phyloP scores from a whole-genome alignment of 2,888 invertebrate genomes.

The Tetrapedia diversipes region DNA sequence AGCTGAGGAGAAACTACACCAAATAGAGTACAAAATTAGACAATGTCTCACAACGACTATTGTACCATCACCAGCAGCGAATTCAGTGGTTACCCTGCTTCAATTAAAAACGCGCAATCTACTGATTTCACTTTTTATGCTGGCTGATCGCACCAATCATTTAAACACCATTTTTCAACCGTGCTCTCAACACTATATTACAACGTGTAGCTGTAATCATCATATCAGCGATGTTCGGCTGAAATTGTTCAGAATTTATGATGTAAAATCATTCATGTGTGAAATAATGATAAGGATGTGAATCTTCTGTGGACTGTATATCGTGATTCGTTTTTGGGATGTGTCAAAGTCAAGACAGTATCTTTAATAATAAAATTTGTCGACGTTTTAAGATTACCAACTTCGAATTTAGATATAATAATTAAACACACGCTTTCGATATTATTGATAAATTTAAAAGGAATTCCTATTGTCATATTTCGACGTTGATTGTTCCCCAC shows the following conservation, averaged over 20 bases:
- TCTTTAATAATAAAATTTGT: not conserved
- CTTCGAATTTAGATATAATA: not conserved
- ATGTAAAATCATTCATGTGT: not conserved
- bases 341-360: not conserved
- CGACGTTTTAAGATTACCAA: not conserved
- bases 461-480: not conserved
- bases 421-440: too few species aligned
- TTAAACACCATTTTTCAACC: slow-evolving; percentile 5
- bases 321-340: not conserved
- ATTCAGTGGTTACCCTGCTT: slow-evolving; percentile 42
- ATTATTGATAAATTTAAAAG: not conserved
- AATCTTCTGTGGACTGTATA: not conserved
- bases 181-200: slow-evolving; percentile 7
- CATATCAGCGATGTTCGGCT: not conserved
- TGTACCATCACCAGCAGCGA: not conserved
- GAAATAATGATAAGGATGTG: not conserved
- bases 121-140: slow-evolving; percentile 5
- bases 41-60: not conserved
- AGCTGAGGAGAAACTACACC: not conserved
- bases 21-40: slow-evolving; percentile 21
- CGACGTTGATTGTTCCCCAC: not conserved
- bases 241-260: not conserved
- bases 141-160: not conserved
- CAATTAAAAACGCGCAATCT: slow-evolving; percentile 5
- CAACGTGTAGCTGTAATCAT: not conserved